A percentile compares a stretch with the other conserved stretches of the same genome.
Evolutionary conservation across 2,113 vertebrate species (phyloP).

Genomic region (Oryzias javanicus): DNA sequence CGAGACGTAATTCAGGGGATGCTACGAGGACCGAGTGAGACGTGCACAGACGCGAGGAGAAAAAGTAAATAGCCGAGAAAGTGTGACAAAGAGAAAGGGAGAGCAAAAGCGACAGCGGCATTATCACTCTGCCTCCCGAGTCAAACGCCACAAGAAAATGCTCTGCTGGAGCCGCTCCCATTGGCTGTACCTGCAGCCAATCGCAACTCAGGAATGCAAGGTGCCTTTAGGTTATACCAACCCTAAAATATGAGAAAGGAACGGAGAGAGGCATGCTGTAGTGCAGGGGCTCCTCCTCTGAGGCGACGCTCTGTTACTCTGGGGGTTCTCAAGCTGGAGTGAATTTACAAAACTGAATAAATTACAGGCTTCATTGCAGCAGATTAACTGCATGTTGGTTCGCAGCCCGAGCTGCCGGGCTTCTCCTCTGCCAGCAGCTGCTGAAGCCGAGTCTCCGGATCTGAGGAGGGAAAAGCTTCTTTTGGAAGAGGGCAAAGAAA

Average conservation of each 20-base stretch:
- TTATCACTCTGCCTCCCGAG: slow-evolving; percentile 63
- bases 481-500: slow-evolving; percentile 25
- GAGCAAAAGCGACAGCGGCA: slow-evolving; percentile 58
- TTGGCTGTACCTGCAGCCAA: slow-evolving; percentile 75
- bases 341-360: slow-evolving; percentile 64
- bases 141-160: slow-evolving; percentile 65
- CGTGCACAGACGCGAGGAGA: not conserved
- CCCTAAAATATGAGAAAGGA: slow-evolving; percentile 72
- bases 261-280: slow-evolving; percentile 48
- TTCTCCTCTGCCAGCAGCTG: slow-evolving; percentile 51
- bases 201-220: slow-evolving; percentile 73
- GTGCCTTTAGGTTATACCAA: slow-evolving; percentile 85
- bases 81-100: slow-evolving; percentile 31
- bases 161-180: slow-evolving; percentile 46
- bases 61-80: slow-evolving; percentile 34
- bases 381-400: slow-evolving; percentile 44
- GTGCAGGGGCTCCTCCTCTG: slow-evolving; percentile 67
- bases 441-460: slow-evolving; percentile 23
- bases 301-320: slow-evolving; percentile 53
- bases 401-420: slow-evolving; percentile 38
- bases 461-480: slow-evolving; percentile 31
- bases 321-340: slow-evolving; percentile 49
- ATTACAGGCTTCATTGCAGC: slow-evolving; percentile 59
- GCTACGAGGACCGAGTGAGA: slow-evolving; percentile 4
- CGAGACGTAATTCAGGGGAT: slow-evolving; percentile 16